A percentile compares a stretch with the other conserved stretches of the same genome.
Conservation (phyloP, 2,888 invertebrate genomes). For the Gibbula magus region DNA sequence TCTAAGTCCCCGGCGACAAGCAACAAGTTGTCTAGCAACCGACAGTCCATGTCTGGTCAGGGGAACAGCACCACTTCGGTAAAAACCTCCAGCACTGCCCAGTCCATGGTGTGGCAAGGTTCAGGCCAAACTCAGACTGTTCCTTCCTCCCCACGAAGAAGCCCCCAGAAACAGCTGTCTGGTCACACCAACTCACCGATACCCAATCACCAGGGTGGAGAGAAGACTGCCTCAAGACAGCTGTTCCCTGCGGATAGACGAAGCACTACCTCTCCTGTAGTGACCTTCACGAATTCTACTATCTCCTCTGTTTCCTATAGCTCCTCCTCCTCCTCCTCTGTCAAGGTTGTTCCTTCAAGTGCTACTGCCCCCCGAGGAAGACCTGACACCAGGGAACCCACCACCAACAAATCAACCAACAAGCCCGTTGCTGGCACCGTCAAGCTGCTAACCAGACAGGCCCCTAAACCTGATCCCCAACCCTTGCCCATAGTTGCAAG, state of each 20-base stretch:
- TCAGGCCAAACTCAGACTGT: constrained; percentile 39
- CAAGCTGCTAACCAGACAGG: constrained; percentile 32
- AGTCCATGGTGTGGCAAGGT: constrained; percentile 42
- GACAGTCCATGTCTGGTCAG: constrained; percentile 4
- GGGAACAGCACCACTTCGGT: neutral
- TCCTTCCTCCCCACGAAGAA: constrained; percentile 45
- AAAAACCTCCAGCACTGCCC: neutral
- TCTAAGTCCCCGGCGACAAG: neutral
- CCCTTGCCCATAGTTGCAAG: constrained; percentile 65
- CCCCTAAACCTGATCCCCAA: constrained; percentile 51
- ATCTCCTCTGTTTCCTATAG: constrained; percentile 35
- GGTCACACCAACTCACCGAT: constrained; percentile 21
- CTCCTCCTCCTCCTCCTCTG: constrained; percentile 42
- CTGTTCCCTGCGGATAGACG: constrained; percentile 65
- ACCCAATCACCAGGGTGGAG: constrained; percentile 27
- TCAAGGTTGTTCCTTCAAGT: constrained; percentile 17
- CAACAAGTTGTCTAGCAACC: constrained; percentile 17
- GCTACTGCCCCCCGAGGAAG: constrained; percentile 19
- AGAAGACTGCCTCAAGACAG: constrained; percentile 67
- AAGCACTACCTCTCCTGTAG: constrained; percentile 36
- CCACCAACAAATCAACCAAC: neutral
- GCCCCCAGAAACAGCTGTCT: constrained; percentile 51
- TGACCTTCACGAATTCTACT: constrained; percentile 39
- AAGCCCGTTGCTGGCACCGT: constrained; percentile 9
- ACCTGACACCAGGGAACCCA: neutral